These are phyloP conservation scores for Acanthosepion pharaonis DNA, from an alignment of 2,888 invertebrate species.

Conservation along the genomic window DNA sequence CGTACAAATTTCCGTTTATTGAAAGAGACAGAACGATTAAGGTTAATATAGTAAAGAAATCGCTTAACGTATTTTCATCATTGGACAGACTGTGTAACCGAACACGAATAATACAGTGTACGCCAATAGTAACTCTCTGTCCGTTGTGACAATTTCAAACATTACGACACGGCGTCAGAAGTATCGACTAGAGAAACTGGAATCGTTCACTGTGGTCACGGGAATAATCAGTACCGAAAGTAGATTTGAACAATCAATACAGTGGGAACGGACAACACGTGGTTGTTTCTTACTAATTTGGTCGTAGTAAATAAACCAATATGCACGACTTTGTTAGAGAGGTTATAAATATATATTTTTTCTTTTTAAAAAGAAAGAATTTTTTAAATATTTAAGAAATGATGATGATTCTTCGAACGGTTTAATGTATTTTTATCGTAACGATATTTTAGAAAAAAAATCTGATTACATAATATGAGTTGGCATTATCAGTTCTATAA, in stretches of 20 bases:
- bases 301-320: too few species aligned
- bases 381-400: neutral
- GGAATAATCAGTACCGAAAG: neutral
- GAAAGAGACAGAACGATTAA: neutral
- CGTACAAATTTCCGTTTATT: neutral
- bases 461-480: too few species aligned
- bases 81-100: neutral
- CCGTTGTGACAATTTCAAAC: neutral
- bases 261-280: neutral
- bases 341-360: too few species aligned
- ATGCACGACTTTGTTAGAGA: too few species aligned
- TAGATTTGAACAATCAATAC: neutral
- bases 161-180: neutral
- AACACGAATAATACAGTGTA: neutral
- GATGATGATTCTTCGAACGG: too few species aligned
- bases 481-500: too few species aligned
- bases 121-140: neutral
- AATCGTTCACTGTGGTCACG: neutral
- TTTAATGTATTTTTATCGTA: too few species aligned
- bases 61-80: neutral
- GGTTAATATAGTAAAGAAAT: conserved; percentile 5
- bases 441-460: too few species aligned
- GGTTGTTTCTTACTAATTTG: neutral
- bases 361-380: neutral
- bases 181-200: neutral